Evolutionary conservation across 2,888 invertebrate species (phyloP).

Genomic region (Diaphora mendica): DNA sequence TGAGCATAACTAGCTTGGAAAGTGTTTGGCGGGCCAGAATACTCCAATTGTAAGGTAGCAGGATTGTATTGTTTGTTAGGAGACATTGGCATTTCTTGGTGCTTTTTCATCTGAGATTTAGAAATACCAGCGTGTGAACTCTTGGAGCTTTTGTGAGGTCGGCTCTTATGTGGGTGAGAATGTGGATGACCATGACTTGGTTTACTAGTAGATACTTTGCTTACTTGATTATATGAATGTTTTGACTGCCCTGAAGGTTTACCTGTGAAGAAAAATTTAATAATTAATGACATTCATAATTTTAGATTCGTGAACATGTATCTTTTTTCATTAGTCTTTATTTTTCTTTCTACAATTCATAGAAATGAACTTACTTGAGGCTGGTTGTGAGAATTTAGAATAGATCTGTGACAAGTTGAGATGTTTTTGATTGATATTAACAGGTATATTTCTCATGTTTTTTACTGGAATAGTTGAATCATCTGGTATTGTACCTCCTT

Average conservation of each 20-base stretch:
- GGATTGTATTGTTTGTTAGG: slow-evolving; percentile 71
- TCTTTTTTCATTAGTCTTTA: neutral
- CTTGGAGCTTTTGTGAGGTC: slow-evolving; percentile 65
- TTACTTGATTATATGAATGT: slow-evolving; percentile 84
- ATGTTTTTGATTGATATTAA: slow-evolving; percentile 80
- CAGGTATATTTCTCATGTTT: slow-evolving; percentile 78
- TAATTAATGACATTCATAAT: neutral
- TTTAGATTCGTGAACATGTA: neutral
- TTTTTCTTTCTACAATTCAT: neutral
- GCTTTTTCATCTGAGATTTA: slow-evolving; percentile 70
- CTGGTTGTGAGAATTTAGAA: slow-evolving; percentile 81
- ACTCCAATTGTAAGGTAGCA: slow-evolving; percentile 68
- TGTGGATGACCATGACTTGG: slow-evolving; percentile 73
- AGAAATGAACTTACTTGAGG: slow-evolving; percentile 68
- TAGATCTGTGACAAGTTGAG: slow-evolving; percentile 82
- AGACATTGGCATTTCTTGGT: slow-evolving; percentile 65
- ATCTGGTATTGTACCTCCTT: slow-evolving; percentile 67
- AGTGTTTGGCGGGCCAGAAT: slow-evolving; percentile 74
- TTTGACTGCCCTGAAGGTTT: slow-evolving; percentile 82
- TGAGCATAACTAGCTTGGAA: slow-evolving; percentile 84
- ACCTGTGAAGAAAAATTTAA: slow-evolving; percentile 60
- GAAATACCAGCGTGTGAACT: slow-evolving; percentile 45
- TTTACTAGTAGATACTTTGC: slow-evolving; percentile 84
- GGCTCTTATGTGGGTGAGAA: slow-evolving; percentile 65
- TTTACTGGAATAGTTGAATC: slow-evolving; percentile 73